A percentile compares a stretch with the other conserved stretches of the same genome.
Conservation (phyloP, 1,140 invertebrate genomes). For the Scaptomyza hsui region DNA sequence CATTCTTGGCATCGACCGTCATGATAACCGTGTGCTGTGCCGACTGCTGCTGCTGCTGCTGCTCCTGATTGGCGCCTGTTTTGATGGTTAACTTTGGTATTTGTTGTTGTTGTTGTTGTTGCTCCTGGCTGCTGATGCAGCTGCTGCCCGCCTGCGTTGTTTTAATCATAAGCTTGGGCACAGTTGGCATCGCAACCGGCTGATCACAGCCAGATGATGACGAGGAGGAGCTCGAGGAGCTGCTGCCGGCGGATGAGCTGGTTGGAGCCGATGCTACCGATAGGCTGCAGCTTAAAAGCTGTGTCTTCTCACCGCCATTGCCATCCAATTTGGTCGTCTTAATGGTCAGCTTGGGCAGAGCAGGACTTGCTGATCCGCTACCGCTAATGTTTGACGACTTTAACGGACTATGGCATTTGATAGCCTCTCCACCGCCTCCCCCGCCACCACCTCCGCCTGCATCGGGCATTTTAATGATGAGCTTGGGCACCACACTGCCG, state of each 20-base stretch:
- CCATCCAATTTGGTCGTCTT: slow-evolving; percentile 62
- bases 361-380: slow-evolving; percentile 12
- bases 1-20: slow-evolving; percentile 66
- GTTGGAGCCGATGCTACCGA: slow-evolving; percentile 62
- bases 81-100: slow-evolving; percentile 81
- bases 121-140: slow-evolving; percentile 40
- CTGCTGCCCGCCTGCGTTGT: slow-evolving; percentile 67
- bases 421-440: slow-evolving; percentile 6
- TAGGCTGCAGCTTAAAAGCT: slow-evolving; percentile 63
- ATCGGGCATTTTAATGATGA: slow-evolving; percentile 80
- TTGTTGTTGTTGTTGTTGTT: slow-evolving; percentile 39
- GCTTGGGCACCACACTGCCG: slow-evolving; percentile 74
- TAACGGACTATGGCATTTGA: slow-evolving; percentile 20
- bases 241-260: slow-evolving; percentile 23
- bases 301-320: slow-evolving; percentile 70
- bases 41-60: slow-evolving; percentile 38
- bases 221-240: neutral
- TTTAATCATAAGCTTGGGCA: slow-evolving; percentile 82
- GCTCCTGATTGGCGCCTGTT: slow-evolving; percentile 51
- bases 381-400: neutral
- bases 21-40: slow-evolving; percentile 77
- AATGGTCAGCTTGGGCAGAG: slow-evolving; percentile 65
- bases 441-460: slow-evolving; percentile 5
- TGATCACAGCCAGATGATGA: slow-evolving; percentile 56
- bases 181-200: slow-evolving; percentile 41